Conservation (phyloP, 2,888 invertebrate genomes). For the Calameuta idolon region DNA sequence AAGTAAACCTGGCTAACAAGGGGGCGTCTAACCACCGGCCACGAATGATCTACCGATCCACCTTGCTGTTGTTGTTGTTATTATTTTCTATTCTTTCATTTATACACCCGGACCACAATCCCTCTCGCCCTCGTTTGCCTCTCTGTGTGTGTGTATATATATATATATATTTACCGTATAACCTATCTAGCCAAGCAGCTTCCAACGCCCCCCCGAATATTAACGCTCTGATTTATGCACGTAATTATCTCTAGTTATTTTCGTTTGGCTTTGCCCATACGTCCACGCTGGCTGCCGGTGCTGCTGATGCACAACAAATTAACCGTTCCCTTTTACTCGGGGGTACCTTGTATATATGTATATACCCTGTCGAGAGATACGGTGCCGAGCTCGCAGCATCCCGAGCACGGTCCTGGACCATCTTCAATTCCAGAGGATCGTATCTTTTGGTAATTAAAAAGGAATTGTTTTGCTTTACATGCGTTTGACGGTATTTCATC, state of each 20-base stretch:
- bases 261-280: slow-evolving; percentile 34
- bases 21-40: slow-evolving; percentile 59
- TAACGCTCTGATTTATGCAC: slow-evolving; percentile 66
- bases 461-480: too few species aligned
- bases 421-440: too few species aligned
- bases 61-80: slow-evolving; percentile 9
- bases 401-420: too few species aligned
- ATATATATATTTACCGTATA: slow-evolving; percentile 20
- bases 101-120: neutral
- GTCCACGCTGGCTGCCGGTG: slow-evolving; percentile 41
- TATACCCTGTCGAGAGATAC: too few species aligned
- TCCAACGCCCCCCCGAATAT: slow-evolving; percentile 65
- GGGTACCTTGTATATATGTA: neutral
- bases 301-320: slow-evolving; percentile 57
- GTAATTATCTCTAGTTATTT: slow-evolving; percentile 66
- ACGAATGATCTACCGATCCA: slow-evolving; percentile 63
- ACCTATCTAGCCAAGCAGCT: slow-evolving; percentile 50
- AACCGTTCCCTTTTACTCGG: slow-evolving; percentile 37
- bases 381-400: too few species aligned
- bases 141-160: slow-evolving; percentile 9
- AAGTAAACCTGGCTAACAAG: slow-evolving; percentile 65
- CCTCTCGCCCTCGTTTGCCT: slow-evolving; percentile 34
- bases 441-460: too few species aligned
- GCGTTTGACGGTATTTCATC: too few species aligned
- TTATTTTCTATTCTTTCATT: neutral